Percentiles rank a stretch among this genome's conserved stretches.
phyloP scores from a whole-genome alignment of 2,113 vertebrate species.

The Poeciliopsis prolifica region DNA sequence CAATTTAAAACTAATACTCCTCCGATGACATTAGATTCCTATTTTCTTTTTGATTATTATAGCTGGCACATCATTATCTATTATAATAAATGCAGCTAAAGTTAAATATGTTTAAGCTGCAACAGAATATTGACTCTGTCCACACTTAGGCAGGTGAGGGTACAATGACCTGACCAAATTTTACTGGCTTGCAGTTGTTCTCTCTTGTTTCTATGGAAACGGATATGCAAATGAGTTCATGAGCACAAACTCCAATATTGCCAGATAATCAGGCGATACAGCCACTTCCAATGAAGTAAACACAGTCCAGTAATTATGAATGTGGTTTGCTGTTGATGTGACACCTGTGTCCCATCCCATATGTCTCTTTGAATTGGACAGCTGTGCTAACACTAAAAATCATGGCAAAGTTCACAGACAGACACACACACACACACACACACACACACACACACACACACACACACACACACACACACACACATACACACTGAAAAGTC shows the following conservation, averaged over 20 bases:
- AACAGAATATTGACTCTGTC: not conserved
- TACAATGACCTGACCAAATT: not conserved
- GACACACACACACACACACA: conserved; percentile 8
- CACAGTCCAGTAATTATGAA: conserved; percentile 64
- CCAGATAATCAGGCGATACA: conserved; percentile 15
- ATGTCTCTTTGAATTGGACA: conserved; percentile 70
- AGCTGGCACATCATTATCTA: not conserved
- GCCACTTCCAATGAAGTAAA: conserved; percentile 55
- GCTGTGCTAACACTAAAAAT: conserved; percentile 66
- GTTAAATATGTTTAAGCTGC: not conserved
- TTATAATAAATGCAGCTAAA: not conserved
- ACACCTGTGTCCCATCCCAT: conserved; percentile 71
- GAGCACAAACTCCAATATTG: conserved; percentile 8
- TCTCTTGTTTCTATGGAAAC: conserved; percentile 9
- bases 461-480: conserved; percentile 21
- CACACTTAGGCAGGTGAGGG: not conserved
- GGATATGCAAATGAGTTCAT: conserved; percentile 11
- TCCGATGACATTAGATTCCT: no score
- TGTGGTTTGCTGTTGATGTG: conserved; percentile 59
- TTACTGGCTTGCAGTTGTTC: conserved; percentile 13
- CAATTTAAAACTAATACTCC: no score
- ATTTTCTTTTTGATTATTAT: not conserved
- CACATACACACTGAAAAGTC: not conserved
- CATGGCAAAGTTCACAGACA: conserved; percentile 44
- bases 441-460: not conserved